These are phyloP conservation scores for Charadrius vociferus DNA, from an alignment of 2,113 vertebrate species.

Conservation along the genomic window DNA sequence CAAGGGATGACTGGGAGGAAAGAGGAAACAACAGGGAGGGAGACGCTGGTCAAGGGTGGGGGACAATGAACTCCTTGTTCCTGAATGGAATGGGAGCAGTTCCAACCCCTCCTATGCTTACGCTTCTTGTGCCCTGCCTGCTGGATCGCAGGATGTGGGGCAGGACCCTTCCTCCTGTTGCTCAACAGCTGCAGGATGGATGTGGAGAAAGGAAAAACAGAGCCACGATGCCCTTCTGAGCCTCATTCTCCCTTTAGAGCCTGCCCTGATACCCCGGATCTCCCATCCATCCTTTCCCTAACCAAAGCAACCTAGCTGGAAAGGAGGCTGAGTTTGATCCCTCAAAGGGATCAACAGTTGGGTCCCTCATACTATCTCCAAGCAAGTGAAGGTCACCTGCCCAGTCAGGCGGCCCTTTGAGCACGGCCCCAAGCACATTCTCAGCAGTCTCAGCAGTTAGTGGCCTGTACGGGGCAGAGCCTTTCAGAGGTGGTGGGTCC, in stretches of 20 bases:
- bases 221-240: not conserved
- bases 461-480: not conserved
- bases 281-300: not conserved
- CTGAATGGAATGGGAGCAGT: no score
- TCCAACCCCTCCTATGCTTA: not conserved
- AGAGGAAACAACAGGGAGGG: not conserved
- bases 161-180: not conserved
- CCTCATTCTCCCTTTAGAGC: not conserved
- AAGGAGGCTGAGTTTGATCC: not conserved
- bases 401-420: not conserved
- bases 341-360: not conserved
- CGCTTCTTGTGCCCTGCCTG: not conserved
- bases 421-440: not conserved
- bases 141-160: not conserved
- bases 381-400: not conserved
- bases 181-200: not conserved
- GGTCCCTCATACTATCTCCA: not conserved
- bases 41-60: not conserved
- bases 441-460: not conserved
- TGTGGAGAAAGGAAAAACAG: accelerated
- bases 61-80: not conserved
- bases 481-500: no score
- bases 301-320: not conserved
- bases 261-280: not conserved
- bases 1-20: not conserved